Conservation (phyloP, 2,797 vertebrate species). For the Labeo calbasu region DNA sequence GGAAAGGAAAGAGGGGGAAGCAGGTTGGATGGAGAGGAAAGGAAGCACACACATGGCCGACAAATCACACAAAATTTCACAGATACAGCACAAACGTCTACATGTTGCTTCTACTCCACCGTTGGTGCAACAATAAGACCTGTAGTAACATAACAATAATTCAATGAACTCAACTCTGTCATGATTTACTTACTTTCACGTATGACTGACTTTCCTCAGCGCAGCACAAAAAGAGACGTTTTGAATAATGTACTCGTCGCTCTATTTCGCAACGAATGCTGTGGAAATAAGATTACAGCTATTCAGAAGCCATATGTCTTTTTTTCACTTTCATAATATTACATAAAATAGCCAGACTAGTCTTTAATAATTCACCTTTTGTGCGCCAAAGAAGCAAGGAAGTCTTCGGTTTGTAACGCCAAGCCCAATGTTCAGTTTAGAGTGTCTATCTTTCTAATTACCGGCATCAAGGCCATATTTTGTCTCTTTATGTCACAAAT, state of each 20-base stretch:
- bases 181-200: neutral
- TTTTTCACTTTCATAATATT: neutral
- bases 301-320: neutral
- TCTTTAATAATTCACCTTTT: neutral
- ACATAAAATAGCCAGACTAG: neutral
- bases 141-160: constrained; percentile 10
- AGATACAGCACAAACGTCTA: constrained; percentile 12
- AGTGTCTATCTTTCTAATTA: constrained; percentile 15
- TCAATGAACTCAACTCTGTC: constrained; percentile 4
- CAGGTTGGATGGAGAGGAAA: constrained; percentile 48
- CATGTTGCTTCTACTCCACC: constrained; percentile 31
- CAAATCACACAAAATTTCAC: constrained; percentile 28
- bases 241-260: neutral
- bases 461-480: constrained; percentile 29
- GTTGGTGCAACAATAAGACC: constrained; percentile 2
- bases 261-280: neutral
- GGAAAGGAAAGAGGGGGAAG: constrained; percentile 52
- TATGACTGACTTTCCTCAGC: neutral
- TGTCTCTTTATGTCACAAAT: constrained; percentile 6
- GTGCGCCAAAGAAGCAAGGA: neutral
- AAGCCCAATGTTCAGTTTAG: neutral
- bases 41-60: constrained; percentile 56
- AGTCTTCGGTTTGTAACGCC: neutral
- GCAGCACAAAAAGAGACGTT: neutral
- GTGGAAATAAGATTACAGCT: neutral